A percentile compares a stretch with the other conserved stretches of the same genome.
Evolutionary conservation across 2,888 invertebrate species (phyloP).

Genomic region (Chrysolina americana): DNA sequence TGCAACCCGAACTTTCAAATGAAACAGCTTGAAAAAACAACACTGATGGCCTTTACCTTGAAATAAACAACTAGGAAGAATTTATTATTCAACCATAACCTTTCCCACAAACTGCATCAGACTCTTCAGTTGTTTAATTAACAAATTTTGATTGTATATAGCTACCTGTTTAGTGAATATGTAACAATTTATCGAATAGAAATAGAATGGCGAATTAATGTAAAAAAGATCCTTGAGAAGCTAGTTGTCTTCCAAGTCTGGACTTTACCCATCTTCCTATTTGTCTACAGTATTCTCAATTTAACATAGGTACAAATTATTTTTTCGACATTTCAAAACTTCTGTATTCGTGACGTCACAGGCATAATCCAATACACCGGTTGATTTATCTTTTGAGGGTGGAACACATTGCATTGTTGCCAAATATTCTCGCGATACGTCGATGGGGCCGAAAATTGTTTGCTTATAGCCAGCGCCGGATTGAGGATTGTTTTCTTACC

Average conservation of each 20-base stretch:
- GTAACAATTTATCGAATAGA: background rate
- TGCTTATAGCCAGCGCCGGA: too few species aligned
- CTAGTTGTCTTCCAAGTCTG: background rate
- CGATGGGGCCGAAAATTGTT: too few species aligned
- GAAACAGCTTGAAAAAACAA: background rate
- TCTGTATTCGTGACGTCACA: too few species aligned
- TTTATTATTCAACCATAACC: conserved; percentile 1
- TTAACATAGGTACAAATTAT: too few species aligned
- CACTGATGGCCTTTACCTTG: conserved; percentile 1
- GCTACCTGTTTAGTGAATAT: background rate
- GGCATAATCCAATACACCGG: too few species aligned
- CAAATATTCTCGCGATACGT: too few species aligned
- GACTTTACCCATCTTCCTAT: background rate
- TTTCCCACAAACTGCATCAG: background rate
- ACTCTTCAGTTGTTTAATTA: background rate
- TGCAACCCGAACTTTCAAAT: background rate
- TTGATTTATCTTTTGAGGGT: too few species aligned
- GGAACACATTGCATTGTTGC: too few species aligned
- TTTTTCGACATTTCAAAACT: too few species aligned
- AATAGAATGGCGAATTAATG: background rate
- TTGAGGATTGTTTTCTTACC: too few species aligned
- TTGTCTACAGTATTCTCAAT: too few species aligned
- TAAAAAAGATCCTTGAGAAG: background rate
- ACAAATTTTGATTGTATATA: background rate
- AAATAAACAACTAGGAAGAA: background rate